Base-by-base conservation (phyloP, 1,140 invertebrate genomes). In the Chelonus insularis region DNA sequence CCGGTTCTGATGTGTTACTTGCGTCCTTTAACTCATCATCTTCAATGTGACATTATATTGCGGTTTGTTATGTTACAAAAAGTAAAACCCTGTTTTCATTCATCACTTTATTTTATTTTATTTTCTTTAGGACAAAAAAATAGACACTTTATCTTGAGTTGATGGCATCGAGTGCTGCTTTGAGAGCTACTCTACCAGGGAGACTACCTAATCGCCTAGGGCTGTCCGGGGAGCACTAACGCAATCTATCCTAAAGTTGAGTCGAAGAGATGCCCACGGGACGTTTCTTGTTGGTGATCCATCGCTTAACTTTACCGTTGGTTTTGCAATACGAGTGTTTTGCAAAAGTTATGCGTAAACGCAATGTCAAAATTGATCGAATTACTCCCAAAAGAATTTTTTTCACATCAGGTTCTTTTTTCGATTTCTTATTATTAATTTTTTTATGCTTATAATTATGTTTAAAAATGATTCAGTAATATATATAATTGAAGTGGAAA, bases 241-340 rank as follows among this genome's bases (percentile, higher is more conserved):
- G 69, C 69, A 72, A 74, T 74, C 65, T 72, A 74, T 72, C 68
- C 68, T 59, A 37, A 72, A 74, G 67, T 71, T 64, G 61, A 68
- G 67, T 48, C 55, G 43, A 45, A 69, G 66, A 72, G 69, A 71
- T 68, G 63, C 71, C 69, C 72, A 69, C 67, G 72, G 71, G 72
- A 74, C 69, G 62, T 68, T 68, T 68, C 63, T 56, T 61, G 50
- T 58, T 65, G 57, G 69, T 71, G 72, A 74, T 74, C 70, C 68
- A 72, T 74, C 66, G 72, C 67, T 74, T 70, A 71, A 74, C 72
- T 74, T 74, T 50, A 21, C 55, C 68, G 64, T 68, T 69, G 70
- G 67, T 71, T 63, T 71, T 65, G 61, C 64, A 69, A 71, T 65
- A 69, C 69, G 65, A 70, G 56, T 65, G 67, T 7, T 68, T 72